Percentiles rank a stretch among this genome's conserved stretches.
Evolutionary conservation across 2,113 vertebrate genomes (phyloP).

Genomic region (Heterotilapia buettikoferi): DNA sequence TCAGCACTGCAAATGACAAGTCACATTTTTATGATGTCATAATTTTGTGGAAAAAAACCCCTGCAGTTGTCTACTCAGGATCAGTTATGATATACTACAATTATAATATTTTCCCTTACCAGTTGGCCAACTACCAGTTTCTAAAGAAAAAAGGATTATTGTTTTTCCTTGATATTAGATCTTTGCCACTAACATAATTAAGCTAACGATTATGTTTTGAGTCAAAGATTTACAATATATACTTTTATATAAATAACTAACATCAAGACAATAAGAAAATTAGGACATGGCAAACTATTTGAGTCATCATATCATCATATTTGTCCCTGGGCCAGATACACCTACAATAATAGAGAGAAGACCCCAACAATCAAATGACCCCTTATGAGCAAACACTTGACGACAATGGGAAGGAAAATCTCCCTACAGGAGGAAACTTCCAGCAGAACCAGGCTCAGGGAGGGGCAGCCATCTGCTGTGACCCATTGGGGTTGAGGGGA

Average conservation of each 20-base stretch:
- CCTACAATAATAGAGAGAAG: not conserved
- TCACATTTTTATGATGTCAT: not conserved
- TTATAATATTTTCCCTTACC: not conserved
- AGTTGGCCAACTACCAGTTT: not conserved
- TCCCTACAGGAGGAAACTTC: not conserved
- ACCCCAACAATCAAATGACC: not conserved
- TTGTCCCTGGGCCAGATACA: not conserved
- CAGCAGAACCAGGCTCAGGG: not conserved
- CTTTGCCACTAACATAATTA: not conserved
- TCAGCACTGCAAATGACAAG: not conserved
- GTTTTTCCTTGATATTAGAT: not conserved
- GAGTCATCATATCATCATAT: not conserved
- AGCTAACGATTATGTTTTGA: not conserved
- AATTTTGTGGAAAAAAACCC: fast-evolving
- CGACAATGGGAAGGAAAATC: not conserved
- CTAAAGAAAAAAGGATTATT: not conserved
- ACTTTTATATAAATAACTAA: not conserved
- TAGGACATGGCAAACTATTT: not conserved
- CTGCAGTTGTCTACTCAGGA: not conserved
- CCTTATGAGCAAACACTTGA: not conserved
- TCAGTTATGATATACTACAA: not conserved
- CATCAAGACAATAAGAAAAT: not conserved
- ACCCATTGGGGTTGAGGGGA: not conserved
- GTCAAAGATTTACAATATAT: not conserved
- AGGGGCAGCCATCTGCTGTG: not conserved